These are phyloP conservation scores for Sebastes alutus DNA, from an alignment of 2,797 vertebrate genomes.

Conservation along the genomic window DNA sequence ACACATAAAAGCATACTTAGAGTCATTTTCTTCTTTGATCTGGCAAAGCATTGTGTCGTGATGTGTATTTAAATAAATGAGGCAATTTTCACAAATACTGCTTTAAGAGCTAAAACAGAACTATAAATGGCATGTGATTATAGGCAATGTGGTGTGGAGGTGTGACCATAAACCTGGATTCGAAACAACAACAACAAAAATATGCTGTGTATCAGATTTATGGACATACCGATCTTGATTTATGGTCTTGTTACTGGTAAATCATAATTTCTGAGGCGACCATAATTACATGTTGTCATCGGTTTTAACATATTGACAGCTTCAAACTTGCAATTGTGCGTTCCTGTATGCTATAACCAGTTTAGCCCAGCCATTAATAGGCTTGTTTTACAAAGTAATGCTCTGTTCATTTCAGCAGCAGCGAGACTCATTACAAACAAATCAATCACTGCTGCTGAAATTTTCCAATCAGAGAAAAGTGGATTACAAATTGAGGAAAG, in stretches of 20 bases:
- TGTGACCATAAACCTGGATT: conserved; percentile 11
- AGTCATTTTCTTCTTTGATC: conserved; percentile 51
- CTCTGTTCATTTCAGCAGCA: background rate
- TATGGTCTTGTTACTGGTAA: background rate
- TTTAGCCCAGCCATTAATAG: background rate
- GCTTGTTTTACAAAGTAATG: background rate
- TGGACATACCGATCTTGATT: background rate
- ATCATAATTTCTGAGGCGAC: background rate
- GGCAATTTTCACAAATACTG: conserved; percentile 44
- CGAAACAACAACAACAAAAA: background rate
- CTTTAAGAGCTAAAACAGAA: conserved; percentile 5
- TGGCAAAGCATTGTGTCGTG: background rate
- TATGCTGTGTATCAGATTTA: background rate
- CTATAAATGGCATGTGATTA: conserved; percentile 22
- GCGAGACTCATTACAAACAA: background rate
- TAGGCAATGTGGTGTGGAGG: background rate
- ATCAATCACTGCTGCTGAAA: background rate
- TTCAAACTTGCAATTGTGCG: background rate
- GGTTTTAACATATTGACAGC: background rate
- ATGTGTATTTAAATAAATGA: conserved; percentile 27
- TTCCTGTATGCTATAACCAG: background rate
- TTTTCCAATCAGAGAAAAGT: no score
- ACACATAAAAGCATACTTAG: conserved; percentile 32
- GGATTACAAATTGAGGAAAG: no score
- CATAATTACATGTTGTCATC: background rate